A percentile compares a stretch with the other conserved stretches of the same genome.
Evolutionary conservation across 2,888 invertebrate genomes (phyloP).

Genomic region (Hedychridium roseum): DNA sequence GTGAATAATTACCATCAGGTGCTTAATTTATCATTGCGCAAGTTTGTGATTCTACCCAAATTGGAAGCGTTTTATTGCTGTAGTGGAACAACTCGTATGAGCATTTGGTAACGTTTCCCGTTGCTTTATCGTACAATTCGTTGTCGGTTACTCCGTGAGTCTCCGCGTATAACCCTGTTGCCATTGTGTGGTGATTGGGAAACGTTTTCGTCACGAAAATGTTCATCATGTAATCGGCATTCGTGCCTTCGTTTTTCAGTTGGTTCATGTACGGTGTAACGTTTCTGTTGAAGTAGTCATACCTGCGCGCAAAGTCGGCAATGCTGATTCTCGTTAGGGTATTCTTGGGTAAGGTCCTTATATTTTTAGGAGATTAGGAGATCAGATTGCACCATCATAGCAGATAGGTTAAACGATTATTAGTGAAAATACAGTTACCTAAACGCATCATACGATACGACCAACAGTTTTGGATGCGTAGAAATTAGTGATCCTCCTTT

Average conservation of each 20-base stretch:
- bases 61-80: conserved; percentile 66
- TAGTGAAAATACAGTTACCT: conserved; percentile 45
- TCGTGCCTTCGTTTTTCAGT: conserved; percentile 68
- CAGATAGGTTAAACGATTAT: too few relatives aligned
- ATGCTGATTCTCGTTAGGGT: too few relatives aligned
- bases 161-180: conserved; percentile 75
- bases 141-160: conserved; percentile 76
- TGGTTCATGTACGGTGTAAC: conserved; percentile 69
- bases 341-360: too few relatives aligned
- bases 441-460: conserved; percentile 78
- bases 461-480: conserved; percentile 66
- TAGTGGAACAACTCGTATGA: conserved; percentile 68
- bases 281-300: conserved; percentile 71
- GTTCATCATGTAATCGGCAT: conserved; percentile 69
- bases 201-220: conserved; percentile 77
- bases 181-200: conserved; percentile 78
- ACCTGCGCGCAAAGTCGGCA: too few relatives aligned
- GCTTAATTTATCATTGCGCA: not conserved
- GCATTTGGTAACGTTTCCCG: conserved; percentile 45
- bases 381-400: too few relatives aligned
- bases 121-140: conserved; percentile 67
- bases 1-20: not conserved
- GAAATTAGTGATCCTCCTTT: conserved; percentile 48
- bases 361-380: too few relatives aligned
- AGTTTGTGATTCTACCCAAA: conserved; percentile 66